Conservation (phyloP, 2,113 vertebrate genomes). For the Rattus norvegicus region DNA sequence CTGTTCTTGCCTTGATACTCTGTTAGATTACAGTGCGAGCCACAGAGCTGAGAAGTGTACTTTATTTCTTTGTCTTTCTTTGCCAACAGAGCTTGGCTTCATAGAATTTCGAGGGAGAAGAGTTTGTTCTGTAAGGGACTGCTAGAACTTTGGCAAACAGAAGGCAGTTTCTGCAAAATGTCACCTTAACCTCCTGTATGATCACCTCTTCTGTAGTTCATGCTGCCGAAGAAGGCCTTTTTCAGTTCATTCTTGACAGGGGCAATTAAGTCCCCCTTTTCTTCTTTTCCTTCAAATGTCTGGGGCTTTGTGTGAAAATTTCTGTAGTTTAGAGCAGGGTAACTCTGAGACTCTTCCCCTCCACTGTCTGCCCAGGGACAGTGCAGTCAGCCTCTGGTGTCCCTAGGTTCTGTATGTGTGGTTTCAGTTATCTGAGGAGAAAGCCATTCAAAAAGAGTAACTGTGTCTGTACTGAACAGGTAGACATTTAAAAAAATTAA, state of each 20-base stretch:
- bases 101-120: not conserved
- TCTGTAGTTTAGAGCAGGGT: not conserved
- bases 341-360: not conserved
- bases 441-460: not conserved
- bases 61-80: not conserved
- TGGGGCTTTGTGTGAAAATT: not conserved
- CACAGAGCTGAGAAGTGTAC: not conserved
- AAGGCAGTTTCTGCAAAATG: not conserved
- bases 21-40: not conserved
- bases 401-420: not conserved
- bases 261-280: too few relatives aligned
- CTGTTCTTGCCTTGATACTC: not conserved
- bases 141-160: not conserved
- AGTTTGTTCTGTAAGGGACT: not conserved
- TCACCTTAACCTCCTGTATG: not conserved
- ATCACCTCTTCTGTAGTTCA: not conserved
- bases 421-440: not conserved
- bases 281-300: not conserved
- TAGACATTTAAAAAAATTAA: not conserved
- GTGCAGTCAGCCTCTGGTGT: fast-evolving
- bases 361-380: fast-evolving
- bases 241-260: not conserved
- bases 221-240: not conserved
- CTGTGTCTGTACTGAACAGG: not conserved
- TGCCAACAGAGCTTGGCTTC: not conserved